Percentiles rank a stretch among this genome's conserved stretches.
These are phyloP conservation scores for Talpa occidentalis DNA, from an alignment of 2,113 vertebrate species.

Conservation along the genomic window DNA sequence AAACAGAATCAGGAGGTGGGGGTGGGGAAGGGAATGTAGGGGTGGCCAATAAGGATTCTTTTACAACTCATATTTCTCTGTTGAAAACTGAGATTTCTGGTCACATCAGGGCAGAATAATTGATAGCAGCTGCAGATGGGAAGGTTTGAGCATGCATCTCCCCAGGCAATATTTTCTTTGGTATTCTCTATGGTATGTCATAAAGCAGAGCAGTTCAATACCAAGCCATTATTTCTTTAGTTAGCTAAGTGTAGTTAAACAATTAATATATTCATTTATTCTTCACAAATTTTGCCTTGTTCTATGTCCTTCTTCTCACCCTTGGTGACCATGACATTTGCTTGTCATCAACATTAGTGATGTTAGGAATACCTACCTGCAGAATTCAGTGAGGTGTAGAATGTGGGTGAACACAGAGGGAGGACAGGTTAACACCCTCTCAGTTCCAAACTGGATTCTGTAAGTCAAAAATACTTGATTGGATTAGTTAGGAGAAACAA, in stretches of 20 bases:
- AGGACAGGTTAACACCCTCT: not conserved
- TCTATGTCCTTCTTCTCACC: not conserved
- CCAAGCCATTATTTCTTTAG: conserved; percentile 7
- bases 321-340: not conserved
- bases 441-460: not conserved
- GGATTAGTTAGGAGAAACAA: not conserved
- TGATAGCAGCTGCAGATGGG: conserved; percentile 83
- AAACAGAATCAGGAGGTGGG: conserved; percentile 71
- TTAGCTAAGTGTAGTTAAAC: not conserved
- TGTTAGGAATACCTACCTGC: not conserved
- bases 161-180: conserved; percentile 80
- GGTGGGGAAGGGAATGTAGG: not conserved
- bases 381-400: not conserved
- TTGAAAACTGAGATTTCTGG: conserved; percentile 80
- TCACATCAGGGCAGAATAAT: conserved; percentile 82
- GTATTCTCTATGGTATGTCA: conserved; percentile 63
- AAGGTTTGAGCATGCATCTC: conserved; percentile 76
- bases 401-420: not conserved
- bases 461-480: not conserved
- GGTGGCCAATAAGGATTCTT: conserved; percentile 71
- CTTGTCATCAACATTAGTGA: not conserved
- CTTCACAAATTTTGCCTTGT: not conserved
- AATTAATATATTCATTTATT: conserved; percentile 12
- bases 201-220: conserved; percentile 49
- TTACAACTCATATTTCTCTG: conserved; percentile 76